Evolutionary conservation across 2,888 invertebrate genomes (phyloP), one percentile per base, ranked within the genome.

Genomic region (Leptopilina myrica): DNA sequence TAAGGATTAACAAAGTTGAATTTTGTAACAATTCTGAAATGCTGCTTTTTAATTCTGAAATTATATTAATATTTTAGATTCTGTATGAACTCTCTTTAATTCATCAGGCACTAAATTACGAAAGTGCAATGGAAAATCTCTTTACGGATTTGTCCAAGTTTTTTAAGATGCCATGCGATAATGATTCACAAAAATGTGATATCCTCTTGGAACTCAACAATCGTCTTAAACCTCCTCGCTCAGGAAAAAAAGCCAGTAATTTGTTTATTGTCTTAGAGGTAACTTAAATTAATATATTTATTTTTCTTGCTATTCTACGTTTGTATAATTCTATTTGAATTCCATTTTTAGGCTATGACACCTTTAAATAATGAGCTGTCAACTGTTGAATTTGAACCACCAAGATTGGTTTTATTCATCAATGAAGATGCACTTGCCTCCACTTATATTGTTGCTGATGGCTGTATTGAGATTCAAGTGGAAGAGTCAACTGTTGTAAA

Each of bases 261-360:
- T 59, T 59, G 6, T 6, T 59, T n/a, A 59, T 2, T n/a, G 15
- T 15, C 2, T 7, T 59, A n/a, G n/a, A n/a, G 59, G 59, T 59
- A 59, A 59, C 5, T 59, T n/a, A 0, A 59, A 26, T 26, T n/a
- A 59, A 14, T n/a, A n/a, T n/a, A 56, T 11, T 12, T 15, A 59
- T n/a, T 59, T n/a, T n/a, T 59, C 15, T n/a, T 12, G n/a, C 12
- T 14, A 5, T 59, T n/a, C 15, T 5, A 15, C 5, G 59, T n/a
- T n/a, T 2, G 15, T n/a, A 59, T 59, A n/a, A 59, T 59, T 59
- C 15, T n/a, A 7, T n/a, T 15, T n/a, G 7, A n/a, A n/a, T 59
- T 59, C 3, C 15, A 59, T 59, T 59, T 59, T n/a, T 15, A 59
- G 59, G 59, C 59, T n/a, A 59, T 59, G n/a, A 59, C 59, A 59